Percentiles rank a stretch among this genome's conserved stretches.
phyloP scores from a whole-genome alignment of 1,140 invertebrate species.

The Dreissena rostriformis region DNA sequence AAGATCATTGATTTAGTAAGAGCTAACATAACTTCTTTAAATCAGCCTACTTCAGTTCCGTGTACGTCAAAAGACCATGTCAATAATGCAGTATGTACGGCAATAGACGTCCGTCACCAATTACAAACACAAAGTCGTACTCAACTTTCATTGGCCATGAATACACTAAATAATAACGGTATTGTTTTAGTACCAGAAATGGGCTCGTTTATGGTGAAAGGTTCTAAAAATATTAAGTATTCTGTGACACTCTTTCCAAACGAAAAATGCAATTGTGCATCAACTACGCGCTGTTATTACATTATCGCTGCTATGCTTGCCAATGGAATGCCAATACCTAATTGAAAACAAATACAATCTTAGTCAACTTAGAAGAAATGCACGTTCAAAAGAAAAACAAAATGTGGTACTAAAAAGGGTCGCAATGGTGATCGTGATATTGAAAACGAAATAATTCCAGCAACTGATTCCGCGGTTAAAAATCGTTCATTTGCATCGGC shows the following conservation, averaged over 20 bases:
- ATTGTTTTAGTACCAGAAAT: conserved; percentile 34
- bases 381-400: conserved; percentile 11
- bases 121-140: too few relatives aligned
- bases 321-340: conserved; percentile 9
- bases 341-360: conserved; percentile 25
- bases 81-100: too few relatives aligned
- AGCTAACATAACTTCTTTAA: too few relatives aligned
- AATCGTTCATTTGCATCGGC: background rate
- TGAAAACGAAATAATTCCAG: background rate
- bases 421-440: conserved; percentile 2
- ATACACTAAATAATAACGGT: conserved; percentile 14
- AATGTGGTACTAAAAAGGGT: conserved; percentile 18
- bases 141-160: too few relatives aligned
- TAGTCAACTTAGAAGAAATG: conserved; percentile 10
- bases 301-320: conserved; percentile 7
- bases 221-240: conserved; percentile 15
- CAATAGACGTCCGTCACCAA: too few relatives aligned
- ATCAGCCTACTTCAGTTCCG: too few relatives aligned
- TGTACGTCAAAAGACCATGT: too few relatives aligned
- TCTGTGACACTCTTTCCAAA: conserved; percentile 24
- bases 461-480: conserved; percentile 7
- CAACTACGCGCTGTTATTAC: conserved; percentile 25
- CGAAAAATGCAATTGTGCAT: conserved; percentile 17
- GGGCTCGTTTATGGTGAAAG: conserved; percentile 38
- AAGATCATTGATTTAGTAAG: too few relatives aligned